Conservation (phyloP, 2,888 invertebrate genomes). For the Priocnemis perturbator region DNA sequence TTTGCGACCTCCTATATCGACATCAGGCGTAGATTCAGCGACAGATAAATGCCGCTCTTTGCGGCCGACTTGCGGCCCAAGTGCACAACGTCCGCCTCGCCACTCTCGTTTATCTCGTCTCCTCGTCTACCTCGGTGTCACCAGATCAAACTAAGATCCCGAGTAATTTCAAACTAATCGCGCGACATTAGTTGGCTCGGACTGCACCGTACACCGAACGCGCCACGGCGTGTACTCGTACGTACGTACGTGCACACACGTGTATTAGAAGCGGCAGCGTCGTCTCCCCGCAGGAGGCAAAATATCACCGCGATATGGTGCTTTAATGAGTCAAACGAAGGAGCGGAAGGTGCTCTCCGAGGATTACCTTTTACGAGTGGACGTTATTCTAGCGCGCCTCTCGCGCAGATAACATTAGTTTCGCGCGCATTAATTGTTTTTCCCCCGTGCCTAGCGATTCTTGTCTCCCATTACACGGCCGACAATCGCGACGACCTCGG, state of each 20-base stretch:
- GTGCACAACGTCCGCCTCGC: conserved; percentile 27
- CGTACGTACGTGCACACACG: no score
- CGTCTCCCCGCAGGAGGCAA: neutral
- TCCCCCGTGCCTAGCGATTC: no score
- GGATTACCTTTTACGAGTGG: neutral
- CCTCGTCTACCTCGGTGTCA: conserved; percentile 10
- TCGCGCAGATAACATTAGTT: no score
- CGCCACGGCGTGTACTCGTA: no score
- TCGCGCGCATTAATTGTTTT: no score
- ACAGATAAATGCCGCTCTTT: conserved; percentile 30
- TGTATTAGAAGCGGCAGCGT: no score
- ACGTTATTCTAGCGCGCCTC: neutral
- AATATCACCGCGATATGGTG: neutral
- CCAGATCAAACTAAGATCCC: conserved; percentile 42
- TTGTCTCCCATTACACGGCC: no score
- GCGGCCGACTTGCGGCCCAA: conserved; percentile 43
- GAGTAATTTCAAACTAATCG: conserved; percentile 49
- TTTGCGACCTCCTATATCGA: no score
- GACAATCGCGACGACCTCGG: no score
- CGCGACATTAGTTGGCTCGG: conserved; percentile 39
- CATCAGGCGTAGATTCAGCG: no score
- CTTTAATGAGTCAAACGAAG: conserved; percentile 13
- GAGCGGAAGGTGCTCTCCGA: no score
- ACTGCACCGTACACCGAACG: conserved; percentile 11
- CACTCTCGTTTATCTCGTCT: neutral